phyloP scores from a whole-genome alignment of 2,888 invertebrate species.

The Malachius bipustulatus region DNA sequence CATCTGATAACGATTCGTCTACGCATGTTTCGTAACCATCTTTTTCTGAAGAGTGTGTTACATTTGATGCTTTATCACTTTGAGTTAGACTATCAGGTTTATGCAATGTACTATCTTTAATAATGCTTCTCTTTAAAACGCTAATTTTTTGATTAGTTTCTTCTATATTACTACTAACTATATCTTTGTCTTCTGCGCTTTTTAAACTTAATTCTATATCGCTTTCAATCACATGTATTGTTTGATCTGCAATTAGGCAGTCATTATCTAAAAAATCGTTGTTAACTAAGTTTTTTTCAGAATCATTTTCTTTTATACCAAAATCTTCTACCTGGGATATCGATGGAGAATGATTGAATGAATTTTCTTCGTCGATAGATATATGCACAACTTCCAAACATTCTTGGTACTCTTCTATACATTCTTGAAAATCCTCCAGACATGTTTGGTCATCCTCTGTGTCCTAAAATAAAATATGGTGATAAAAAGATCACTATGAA shows the following conservation, averaged over 20 bases:
- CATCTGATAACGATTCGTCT: slow-evolving; percentile 44
- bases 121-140: not conserved
- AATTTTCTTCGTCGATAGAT: slow-evolving; percentile 48
- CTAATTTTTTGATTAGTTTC: not conserved
- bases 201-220: slow-evolving; percentile 29
- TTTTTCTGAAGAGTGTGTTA: slow-evolving; percentile 25
- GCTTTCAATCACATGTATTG: slow-evolving; percentile 26
- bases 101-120: slow-evolving; percentile 12
- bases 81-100: slow-evolving; percentile 24
- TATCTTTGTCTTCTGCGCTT: slow-evolving; percentile 16
- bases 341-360: slow-evolving; percentile 33
- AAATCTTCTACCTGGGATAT: slow-evolving; percentile 29
- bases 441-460: slow-evolving; percentile 51
- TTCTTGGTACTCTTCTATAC: slow-evolving; percentile 52
- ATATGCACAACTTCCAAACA: slow-evolving; percentile 51
- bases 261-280: slow-evolving; percentile 7
- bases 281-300: slow-evolving; percentile 16
- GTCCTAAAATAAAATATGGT: slow-evolving; percentile 31
- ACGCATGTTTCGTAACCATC: slow-evolving; percentile 51
- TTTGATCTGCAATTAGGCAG: slow-evolving; percentile 5
- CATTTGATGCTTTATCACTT: slow-evolving; percentile 21
- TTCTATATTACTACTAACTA: not conserved
- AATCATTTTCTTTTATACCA: slow-evolving; percentile 12
- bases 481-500: too few relatives aligned
- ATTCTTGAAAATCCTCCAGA: slow-evolving; percentile 53